Evolutionary conservation across 2,888 invertebrate species (phyloP).

Genomic region (Euzophera pinguis): DNA sequence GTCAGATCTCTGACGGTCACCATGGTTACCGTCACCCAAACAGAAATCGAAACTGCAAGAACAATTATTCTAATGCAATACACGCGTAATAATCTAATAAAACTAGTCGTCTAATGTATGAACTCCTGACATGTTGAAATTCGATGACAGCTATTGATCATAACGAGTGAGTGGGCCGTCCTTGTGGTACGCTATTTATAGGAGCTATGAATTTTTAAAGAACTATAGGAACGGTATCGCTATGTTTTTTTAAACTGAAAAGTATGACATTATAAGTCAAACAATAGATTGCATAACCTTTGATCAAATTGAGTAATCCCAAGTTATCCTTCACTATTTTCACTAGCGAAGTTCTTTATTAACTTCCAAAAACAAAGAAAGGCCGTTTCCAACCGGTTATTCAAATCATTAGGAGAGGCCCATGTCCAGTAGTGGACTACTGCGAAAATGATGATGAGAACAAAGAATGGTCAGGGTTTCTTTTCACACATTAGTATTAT

Average conservation of each 20-base stretch:
- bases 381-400: too few species aligned
- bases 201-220: neutral
- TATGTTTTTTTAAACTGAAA: neutral
- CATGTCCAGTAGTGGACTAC: too few species aligned
- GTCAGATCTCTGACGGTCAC: conserved; percentile 3
- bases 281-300: neutral
- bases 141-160: conserved; percentile 5
- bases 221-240: neutral
- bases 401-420: too few species aligned
- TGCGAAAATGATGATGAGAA: too few species aligned
- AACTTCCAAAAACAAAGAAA: too few species aligned
- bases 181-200: neutral
- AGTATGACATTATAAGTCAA: neutral
- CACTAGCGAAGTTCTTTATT: too few species aligned
- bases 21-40: conserved; percentile 14
- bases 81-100: neutral
- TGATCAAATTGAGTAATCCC: too few species aligned
- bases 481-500: too few species aligned
- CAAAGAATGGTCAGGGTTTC: too few species aligned
- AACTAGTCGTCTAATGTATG: conserved; percentile 1
- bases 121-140: neutral
- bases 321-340: too few species aligned
- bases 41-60: conserved; percentile 4
- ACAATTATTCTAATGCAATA: neutral
- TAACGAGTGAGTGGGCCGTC: neutral